These are phyloP conservation scores for Pseudomugil gertrudae DNA, from an alignment of 2,797 vertebrate genomes.

Conservation along the genomic window DNA sequence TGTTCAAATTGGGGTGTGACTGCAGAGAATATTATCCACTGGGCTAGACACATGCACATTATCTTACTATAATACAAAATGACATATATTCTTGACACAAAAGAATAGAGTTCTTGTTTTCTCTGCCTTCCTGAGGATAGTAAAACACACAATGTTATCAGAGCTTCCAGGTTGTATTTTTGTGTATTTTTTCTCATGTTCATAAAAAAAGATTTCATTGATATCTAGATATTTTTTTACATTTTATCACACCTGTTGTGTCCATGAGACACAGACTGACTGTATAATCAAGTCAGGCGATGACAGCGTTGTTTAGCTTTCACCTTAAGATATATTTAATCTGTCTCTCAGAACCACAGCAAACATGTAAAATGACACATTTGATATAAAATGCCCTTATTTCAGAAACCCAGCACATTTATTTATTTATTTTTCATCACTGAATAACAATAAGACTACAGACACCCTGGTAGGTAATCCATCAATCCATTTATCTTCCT, in stretches of 20 bases:
- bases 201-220: slow-evolving; percentile 12
- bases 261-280: neutral
- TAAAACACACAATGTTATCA: slow-evolving; percentile 4
- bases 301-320: neutral
- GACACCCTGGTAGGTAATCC: neutral
- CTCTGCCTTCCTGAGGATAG: slow-evolving; percentile 1
- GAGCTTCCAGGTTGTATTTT: slow-evolving; percentile 12
- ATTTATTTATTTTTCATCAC: neutral
- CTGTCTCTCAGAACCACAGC: neutral
- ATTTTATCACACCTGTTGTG: slow-evolving; percentile 1
- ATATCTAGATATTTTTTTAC: neutral
- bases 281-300: neutral
- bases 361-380: neutral
- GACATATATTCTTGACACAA: slow-evolving; percentile 8
- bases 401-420: neutral
- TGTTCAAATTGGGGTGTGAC: slow-evolving; percentile 30
- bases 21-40: slow-evolving; percentile 13
- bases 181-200: slow-evolving; percentile 7
- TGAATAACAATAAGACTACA: neutral
- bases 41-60: neutral
- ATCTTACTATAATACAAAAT: slow-evolving; percentile 8
- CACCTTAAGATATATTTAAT: neutral
- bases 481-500: no score
- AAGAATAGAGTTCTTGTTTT: slow-evolving; percentile 8
- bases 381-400: neutral